A percentile compares a stretch with the other conserved stretches of the same genome.
Conservation (phyloP, 2,888 invertebrate species). For the Electrophaes corylata region DNA sequence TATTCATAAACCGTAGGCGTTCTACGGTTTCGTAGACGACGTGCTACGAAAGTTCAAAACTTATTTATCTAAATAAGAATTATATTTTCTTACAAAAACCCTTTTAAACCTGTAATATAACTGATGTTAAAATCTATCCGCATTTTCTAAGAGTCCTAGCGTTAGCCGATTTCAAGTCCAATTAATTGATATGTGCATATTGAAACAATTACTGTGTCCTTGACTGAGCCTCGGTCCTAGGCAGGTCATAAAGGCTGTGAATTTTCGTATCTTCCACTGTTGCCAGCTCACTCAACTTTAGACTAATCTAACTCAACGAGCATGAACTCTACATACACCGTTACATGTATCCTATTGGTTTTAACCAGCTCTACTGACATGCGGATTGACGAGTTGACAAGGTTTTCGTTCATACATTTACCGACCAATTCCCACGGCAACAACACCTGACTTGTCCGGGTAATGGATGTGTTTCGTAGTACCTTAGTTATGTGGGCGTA, state of each 20-base stretch:
- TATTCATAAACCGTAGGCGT: not conserved
- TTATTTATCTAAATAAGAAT: not conserved
- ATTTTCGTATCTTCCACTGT: slow-evolving; percentile 43
- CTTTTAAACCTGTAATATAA: no score
- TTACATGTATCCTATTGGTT: not conserved
- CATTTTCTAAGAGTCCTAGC: no score
- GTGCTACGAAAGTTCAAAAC: slow-evolving; percentile 3
- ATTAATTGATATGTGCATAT: slow-evolving; percentile 42
- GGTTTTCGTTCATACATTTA: no score
- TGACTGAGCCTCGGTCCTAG: slow-evolving; percentile 42
- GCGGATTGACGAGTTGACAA: no score
- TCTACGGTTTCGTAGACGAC: slow-evolving; percentile 14
- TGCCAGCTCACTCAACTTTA: slow-evolving; percentile 5
- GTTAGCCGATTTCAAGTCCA: slow-evolving; percentile 7
- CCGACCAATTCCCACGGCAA: not conserved
- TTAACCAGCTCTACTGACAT: not conserved
- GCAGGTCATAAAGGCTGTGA: slow-evolving; percentile 32
- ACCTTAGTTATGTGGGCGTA: no score
- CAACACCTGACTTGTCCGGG: no score
- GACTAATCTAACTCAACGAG: not conserved
- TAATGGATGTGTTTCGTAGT: not conserved
- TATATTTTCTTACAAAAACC: no score
- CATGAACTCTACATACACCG: not conserved
- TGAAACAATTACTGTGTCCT: slow-evolving; percentile 40
- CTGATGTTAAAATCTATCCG: no score